Percentiles rank a stretch among this genome's conserved stretches.
These are phyloP conservation scores for Neodon shergylaensis DNA, from an alignment of 2,113 vertebrate genomes.

Conservation along the genomic window DNA sequence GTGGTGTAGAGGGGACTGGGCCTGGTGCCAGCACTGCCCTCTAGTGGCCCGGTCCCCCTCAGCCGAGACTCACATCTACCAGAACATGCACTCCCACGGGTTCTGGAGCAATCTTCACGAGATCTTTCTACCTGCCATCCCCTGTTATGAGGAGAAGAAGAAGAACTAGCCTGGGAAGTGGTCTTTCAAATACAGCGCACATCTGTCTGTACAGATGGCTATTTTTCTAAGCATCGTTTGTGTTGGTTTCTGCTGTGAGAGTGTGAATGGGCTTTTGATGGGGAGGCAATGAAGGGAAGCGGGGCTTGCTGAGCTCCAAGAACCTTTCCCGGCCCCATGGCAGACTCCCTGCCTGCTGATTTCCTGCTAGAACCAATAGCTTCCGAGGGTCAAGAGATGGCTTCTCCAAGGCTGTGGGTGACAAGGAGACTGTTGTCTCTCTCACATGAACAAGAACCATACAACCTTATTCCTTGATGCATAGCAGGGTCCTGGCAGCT, in stretches of 20 bases:
- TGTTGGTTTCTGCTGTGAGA: neutral
- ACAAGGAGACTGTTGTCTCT: neutral
- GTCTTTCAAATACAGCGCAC: neutral
- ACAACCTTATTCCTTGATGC: neutral
- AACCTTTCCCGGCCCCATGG: neutral
- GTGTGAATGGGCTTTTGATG: neutral
- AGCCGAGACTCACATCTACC: neutral
- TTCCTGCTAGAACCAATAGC: neutral
- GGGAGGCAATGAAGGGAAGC: neutral
- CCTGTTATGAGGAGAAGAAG: conserved; percentile 81
- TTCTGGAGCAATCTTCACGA: conserved; percentile 90
- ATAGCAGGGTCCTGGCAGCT: neutral
- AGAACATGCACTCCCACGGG: conserved; percentile 89
- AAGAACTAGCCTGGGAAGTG: conserved; percentile 63
- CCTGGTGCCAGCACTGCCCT: conserved; percentile 63
- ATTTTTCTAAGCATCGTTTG: neutral
- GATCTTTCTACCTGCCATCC: conserved; percentile 86
- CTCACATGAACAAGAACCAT: neutral
- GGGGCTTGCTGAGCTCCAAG: neutral
- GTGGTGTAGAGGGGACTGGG: conserved; percentile 89
- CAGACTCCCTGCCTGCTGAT: neutral
- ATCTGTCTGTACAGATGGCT: conserved; percentile 20
- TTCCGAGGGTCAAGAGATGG: neutral
- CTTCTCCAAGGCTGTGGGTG: neutral
- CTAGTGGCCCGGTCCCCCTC: fast-evolving